Evolutionary conservation across 2,888 invertebrate species (phyloP), one percentile per base, ranked within the genome.

Genomic region (Ernsta delagoae): DNA sequence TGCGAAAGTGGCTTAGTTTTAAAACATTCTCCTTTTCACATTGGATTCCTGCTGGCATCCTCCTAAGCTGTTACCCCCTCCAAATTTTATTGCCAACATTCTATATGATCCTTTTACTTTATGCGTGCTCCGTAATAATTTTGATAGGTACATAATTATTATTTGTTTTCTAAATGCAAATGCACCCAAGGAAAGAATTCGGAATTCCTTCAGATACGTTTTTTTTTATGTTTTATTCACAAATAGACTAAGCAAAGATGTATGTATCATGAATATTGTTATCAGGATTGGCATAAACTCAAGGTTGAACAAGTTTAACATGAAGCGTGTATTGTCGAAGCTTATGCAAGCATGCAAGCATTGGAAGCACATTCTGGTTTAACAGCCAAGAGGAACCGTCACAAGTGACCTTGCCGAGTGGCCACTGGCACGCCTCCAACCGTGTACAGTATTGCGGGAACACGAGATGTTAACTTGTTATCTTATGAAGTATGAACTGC

Each of bases 1-100:
- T 45, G 56, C 56, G n/a, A 43, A 56, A 56, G 45, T 64, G 64
- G 34, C 5, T 16, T 41, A 50, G 16, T 4, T 34, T 56, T 64
- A 41, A 41, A 63, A 54, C 34, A 61, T 61, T 5, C n/a, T 8
- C 53, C 16, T 24, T 54, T 63, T 31, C 4, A 31, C 43, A 41
- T 62, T 59, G 39, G 24, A 7, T 39, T 12, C 8, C 8, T n/a
- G 1, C 56, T 56, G 31, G 11, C 4, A 56, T 34, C n/a, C n/a
- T n/a, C n/a, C n/a, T n/a, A n/a, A n/a, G n/a, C n/a, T n/a, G n/a
- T n/a, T n/a, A n/a, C n/a, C n/a, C n/a, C n/a, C 5, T 5, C 45
- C 43, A 43, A 9, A 5, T 43, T 43, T 43, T 43, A 11, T 43
- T 43, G n/a, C n/a, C n/a, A n/a, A n/a, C n/a, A n/a, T n/a, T n/a